Base-by-base conservation (phyloP, 2,113 vertebrate genomes). In the Grallaria varia region DNA sequence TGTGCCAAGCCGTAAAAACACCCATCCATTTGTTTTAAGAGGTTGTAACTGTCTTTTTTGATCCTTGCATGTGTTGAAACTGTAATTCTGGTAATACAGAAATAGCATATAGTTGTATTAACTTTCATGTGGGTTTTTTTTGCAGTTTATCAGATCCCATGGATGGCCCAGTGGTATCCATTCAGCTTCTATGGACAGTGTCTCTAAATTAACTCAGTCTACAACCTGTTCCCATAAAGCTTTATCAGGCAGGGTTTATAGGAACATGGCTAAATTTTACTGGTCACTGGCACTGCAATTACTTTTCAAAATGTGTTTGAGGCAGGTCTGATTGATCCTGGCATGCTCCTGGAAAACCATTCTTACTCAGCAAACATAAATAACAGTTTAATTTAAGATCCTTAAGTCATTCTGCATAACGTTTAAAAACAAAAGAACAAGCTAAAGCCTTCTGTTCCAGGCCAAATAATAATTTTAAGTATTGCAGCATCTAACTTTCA, bases 241-340 rank as follows among this genome's bases (percentile, higher is more conserved):
- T 83, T 71, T 80, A 33, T 69, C 31, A 68, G 23, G 11, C 16
- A 47, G 45, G 9, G 20, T 66, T 95, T 85, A 56, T 56, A 40
- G 50, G 64, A 76, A 79, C 25, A 49, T 0, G 1, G 9, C 6
- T 58, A 71, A 87, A 76, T 39, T 84, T 83, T 78, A 64, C 33
- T 64, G 4, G 68, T 77, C 59, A 53, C 37, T 45, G 17, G 6
- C 18, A 84, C n/a, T 1, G 0, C 20, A 84, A 62, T 53, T 66
- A 80, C 27, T 80, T 90, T 90, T 80, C 39, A 88, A 88, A 86
- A 69, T 56, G 4, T 47, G 37, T 62, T 86, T 90, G 63, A 94
- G 80, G 17, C 2, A 50, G 13, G 2, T 73, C 69, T 66, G 50
- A 79, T 86, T 86, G 53, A 60, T 92, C 73, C 6, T 45, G 42